These are phyloP conservation scores for Rhingia campestris DNA, from an alignment of 2,888 invertebrate species.

Conservation along the genomic window DNA sequence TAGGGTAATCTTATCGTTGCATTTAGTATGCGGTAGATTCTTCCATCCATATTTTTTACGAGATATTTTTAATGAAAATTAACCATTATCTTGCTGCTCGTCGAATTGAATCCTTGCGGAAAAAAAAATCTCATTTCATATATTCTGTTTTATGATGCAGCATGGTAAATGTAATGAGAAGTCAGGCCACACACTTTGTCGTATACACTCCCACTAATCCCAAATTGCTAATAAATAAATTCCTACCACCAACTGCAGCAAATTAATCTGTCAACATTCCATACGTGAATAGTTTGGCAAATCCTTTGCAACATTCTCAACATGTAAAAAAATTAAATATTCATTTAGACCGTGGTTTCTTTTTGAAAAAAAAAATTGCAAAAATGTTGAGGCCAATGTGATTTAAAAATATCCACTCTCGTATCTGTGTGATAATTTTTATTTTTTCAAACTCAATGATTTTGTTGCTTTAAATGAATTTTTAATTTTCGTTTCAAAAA, in stretches of 20 bases:
- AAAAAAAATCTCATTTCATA: too few species aligned
- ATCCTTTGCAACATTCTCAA: slow-evolving; percentile 9
- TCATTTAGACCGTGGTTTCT: not conserved
- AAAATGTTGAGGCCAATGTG: slow-evolving; percentile 44
- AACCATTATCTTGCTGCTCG: too few species aligned
- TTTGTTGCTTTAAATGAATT: slow-evolving; percentile 37
- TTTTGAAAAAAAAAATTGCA: slow-evolving; percentile 27
- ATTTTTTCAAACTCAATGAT: slow-evolving; percentile 30
- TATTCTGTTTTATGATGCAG: too few species aligned
- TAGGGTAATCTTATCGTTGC: too few species aligned
- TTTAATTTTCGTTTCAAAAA: not conserved
- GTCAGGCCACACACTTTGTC: too few species aligned
- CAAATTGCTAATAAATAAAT: not conserved
- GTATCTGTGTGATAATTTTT: slow-evolving; percentile 4
- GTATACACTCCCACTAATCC: too few species aligned
- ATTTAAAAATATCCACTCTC: slow-evolving; percentile 55
- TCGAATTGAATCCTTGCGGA: too few species aligned
- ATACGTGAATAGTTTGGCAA: slow-evolving; percentile 7
- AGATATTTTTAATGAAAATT: too few species aligned
- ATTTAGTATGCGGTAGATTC: too few species aligned
- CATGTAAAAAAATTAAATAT: slow-evolving; percentile 1
- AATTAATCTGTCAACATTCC: slow-evolving; percentile 15
- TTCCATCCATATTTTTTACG: too few species aligned
- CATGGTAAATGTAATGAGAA: too few species aligned
- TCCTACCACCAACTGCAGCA: slow-evolving; percentile 11